Conservation (phyloP, 2,797 vertebrate genomes). For the Jordanella pulchra region DNA sequence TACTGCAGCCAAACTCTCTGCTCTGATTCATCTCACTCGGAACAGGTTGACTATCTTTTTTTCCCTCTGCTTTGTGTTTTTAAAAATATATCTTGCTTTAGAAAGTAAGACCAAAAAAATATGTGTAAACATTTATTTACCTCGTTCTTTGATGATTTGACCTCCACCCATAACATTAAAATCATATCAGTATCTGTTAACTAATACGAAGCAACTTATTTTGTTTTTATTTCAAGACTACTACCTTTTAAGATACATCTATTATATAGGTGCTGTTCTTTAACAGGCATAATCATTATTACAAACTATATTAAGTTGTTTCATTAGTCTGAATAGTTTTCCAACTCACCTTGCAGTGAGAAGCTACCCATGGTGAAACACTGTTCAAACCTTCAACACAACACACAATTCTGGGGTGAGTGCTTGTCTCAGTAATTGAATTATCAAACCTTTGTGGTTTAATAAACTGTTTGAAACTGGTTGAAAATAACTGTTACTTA, state of each 20-base stretch:
- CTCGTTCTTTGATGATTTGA: neutral
- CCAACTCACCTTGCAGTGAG: no score
- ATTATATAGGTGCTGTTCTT: no score
- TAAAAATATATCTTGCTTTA: neutral
- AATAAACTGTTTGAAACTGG: neutral
- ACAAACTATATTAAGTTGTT: no score
- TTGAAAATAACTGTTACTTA: neutral
- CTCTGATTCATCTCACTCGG: conserved; percentile 64
- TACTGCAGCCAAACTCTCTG: conserved; percentile 51
- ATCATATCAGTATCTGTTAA: neutral
- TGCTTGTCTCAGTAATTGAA: neutral
- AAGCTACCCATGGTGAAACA: neutral
- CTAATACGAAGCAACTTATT: neutral
- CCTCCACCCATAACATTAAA: neutral
- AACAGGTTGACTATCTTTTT: conserved; percentile 63
- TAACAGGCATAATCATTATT: no score
- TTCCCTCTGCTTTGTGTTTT: neutral
- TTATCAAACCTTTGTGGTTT: neutral
- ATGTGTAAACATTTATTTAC: neutral
- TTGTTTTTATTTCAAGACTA: neutral
- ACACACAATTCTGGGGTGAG: no score
- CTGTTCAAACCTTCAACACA: no score
- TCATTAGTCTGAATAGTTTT: no score
- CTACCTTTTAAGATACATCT: no score
- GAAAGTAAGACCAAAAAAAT: neutral